Evolutionary conservation across 2,113 vertebrate genomes (phyloP).

Genomic region (Sorex araneus): DNA sequence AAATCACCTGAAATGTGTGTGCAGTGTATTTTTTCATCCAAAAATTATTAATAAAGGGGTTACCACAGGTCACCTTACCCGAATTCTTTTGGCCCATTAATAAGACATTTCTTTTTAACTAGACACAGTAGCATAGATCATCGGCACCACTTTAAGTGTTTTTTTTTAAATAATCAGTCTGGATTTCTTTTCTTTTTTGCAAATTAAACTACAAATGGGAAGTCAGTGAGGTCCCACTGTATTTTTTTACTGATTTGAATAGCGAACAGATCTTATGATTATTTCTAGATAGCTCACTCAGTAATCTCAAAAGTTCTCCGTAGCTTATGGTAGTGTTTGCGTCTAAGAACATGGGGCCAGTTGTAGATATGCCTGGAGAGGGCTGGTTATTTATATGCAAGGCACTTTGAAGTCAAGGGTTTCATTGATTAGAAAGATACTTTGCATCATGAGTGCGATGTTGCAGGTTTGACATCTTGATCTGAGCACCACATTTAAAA

Average conservation of each 20-base stretch:
- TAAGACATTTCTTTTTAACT: neutral
- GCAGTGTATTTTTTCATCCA: neutral
- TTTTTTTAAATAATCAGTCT: neutral
- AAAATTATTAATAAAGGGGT: constrained; percentile 12
- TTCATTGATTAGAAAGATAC: neutral
- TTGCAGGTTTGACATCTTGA: constrained; percentile 1
- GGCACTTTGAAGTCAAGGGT: constrained; percentile 21
- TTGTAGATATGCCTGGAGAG: neutral
- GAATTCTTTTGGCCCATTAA: neutral
- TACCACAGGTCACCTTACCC: neutral
- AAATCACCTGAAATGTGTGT: neutral
- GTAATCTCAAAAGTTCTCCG: neutral
- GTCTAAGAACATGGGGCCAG: neutral
- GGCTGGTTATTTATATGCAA: neutral
- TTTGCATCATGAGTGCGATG: constrained; percentile 38
- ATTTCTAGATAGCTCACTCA: neutral
- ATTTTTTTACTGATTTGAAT: neutral
- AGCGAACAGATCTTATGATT: neutral
- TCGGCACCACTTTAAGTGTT: neutral
- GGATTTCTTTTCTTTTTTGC: neutral
- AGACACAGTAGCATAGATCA: neutral
- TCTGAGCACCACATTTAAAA: neutral
- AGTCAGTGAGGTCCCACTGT: neutral
- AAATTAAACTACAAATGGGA: constrained; percentile 49
- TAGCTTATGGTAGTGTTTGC: neutral